Evolutionary conservation across 2,113 vertebrate species (phyloP).

Genomic region (rat (Rattus norvegicus)): DNA sequence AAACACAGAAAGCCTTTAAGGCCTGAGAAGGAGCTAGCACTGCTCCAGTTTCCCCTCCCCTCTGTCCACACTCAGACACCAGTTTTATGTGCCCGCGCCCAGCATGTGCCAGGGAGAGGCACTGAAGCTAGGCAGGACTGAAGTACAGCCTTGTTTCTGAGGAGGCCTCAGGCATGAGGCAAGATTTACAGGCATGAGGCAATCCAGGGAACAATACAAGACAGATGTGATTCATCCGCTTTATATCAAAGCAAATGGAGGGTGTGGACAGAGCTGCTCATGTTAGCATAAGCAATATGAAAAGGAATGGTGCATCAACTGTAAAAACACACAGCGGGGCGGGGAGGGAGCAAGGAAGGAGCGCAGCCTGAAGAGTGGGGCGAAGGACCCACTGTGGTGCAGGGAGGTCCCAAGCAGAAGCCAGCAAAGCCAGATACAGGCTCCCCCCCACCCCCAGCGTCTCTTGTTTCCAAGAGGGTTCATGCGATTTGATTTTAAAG

Average conservation of each 20-base stretch:
- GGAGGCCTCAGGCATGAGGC: slow-evolving; percentile 43
- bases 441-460: not conserved
- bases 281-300: slow-evolving; percentile 52
- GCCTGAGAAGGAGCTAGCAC: not conserved
- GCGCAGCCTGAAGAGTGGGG: rapidly evolving
- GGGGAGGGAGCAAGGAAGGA: not conserved
- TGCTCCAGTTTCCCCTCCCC: not conserved
- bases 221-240: slow-evolving; percentile 60
- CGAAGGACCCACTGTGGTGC: not conserved
- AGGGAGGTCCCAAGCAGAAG: not conserved
- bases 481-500: not conserved
- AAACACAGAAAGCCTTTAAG: not conserved
- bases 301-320: slow-evolving; percentile 53
- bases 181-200: slow-evolving; percentile 54
- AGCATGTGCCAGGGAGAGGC: not conserved
- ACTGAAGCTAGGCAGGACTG: not conserved
- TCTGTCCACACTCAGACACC: not conserved
- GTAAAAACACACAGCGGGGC: not conserved
- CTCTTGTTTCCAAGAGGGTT: not conserved
- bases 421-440: not conserved
- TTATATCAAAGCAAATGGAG: slow-evolving; percentile 66
- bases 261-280: slow-evolving; percentile 63
- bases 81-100: not conserved
- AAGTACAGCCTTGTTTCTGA: not conserved
- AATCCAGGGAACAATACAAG: slow-evolving; percentile 55